Evolutionary conservation across 2,888 invertebrate genomes (phyloP), one percentile per base, ranked within the genome.

Genomic region (Halictus ligatus): DNA sequence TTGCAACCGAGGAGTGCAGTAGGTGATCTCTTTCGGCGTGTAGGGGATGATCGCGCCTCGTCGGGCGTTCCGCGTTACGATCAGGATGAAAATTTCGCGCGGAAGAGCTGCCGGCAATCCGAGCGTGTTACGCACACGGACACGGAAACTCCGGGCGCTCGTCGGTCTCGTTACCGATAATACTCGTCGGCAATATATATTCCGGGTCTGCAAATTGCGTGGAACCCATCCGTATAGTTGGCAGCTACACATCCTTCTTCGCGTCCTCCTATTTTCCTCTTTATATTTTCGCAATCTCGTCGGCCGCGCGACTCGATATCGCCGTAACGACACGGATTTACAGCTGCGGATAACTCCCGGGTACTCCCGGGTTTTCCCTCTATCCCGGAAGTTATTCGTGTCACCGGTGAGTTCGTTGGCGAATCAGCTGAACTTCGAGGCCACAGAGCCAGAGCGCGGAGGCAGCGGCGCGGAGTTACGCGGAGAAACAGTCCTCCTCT

Each of bases 291-390:
- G 64, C 75, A 78, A 85, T 85, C 77, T 74, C 74, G n/a, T 60
- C 54, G 60, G 50, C 60, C 50, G 71, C 73, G 73, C 35, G 12
- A 58, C 58, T 64, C 75, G 83, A 81, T 75, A 72, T 82, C 75
- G 78, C 48, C 48, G 80, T 84, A 85, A 86, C 90, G 83, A 89
- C 80, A 69, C 83, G 86, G 84, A 87, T 89, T 89, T 89, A 89
- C 89, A 89, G 88, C 76, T 21, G 74, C 15, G 84, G 89, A 86
- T 89, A 85, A 84, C 88, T 82, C 77, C 35, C 29, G 10, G 78
- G 40, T 48, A 54, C 21, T 35, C 35, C 35, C 35, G 46, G 54
- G 40, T n/a, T 43, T 35, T 80, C 72, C 80, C 72, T 54, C 78
- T 54, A 85, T 75, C 25, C 80, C 78, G 85, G 84, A 83, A 89